Evolutionary conservation across 2,888 invertebrate species (phyloP).

Genomic region (Andrena bucephala): DNA sequence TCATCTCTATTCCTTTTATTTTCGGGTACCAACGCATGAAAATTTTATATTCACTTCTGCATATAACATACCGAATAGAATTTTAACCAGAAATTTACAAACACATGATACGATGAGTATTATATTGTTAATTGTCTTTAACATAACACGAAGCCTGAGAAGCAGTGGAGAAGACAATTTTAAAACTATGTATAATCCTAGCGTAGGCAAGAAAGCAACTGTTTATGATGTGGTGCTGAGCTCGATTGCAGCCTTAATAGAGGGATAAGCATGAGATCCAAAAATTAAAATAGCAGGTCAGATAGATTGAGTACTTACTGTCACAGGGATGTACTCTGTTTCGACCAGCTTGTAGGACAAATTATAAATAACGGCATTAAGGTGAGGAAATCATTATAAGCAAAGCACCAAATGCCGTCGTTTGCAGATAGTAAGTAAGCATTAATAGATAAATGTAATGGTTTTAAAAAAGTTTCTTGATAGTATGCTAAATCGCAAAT

Average conservation of each 20-base stretch:
- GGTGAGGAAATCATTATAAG: conserved; percentile 63
- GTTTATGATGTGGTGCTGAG: conserved; percentile 68
- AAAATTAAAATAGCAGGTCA: conserved; percentile 67
- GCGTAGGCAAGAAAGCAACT: conserved; percentile 69
- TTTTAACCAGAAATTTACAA: conserved; percentile 8
- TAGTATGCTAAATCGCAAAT: background rate
- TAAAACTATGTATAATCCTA: conserved; percentile 39
- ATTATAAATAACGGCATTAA: conserved; percentile 80
- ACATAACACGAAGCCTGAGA: conserved; percentile 60
- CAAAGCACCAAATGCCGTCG: conserved; percentile 55
- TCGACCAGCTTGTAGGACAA: conserved; percentile 89
- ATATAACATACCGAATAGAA: background rate
- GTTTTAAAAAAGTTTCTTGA: conserved; percentile 2
- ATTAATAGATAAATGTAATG: conserved; percentile 38
- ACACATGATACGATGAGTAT: background rate
- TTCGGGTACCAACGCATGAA: background rate
- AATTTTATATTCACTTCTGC: background rate
- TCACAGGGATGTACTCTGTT: conserved; percentile 87
- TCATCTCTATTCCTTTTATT: background rate
- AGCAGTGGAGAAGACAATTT: conserved; percentile 57
- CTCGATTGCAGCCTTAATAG: conserved; percentile 60
- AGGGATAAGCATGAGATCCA: conserved; percentile 55
- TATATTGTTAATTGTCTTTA: background rate
- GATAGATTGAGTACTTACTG: conserved; percentile 84
- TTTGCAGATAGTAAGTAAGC: conserved; percentile 58